phyloP scores from a whole-genome alignment of 64 coral and sea anemone genomes.

The Anthopleura sola region DNA sequence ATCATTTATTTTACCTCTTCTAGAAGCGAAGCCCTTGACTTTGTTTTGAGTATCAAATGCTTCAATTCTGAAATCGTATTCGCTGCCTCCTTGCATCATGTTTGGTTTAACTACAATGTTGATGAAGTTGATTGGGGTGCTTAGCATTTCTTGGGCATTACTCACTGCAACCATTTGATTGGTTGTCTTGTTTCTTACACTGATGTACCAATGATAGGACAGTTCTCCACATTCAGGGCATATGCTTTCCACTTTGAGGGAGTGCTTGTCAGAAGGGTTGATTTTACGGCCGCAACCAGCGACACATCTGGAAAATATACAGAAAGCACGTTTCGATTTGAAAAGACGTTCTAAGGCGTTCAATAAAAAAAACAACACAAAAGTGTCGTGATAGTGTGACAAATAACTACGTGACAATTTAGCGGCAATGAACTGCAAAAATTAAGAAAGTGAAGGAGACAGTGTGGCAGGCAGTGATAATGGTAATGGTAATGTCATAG shows the following conservation, averaged over 20 bases:
- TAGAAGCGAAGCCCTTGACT: not conserved
- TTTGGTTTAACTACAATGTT: conserved; percentile 33
- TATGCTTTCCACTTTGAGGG: conserved; percentile 2
- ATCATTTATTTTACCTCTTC: not conserved
- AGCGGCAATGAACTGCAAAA: not conserved
- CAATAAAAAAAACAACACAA: too few relatives aligned
- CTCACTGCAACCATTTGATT: not conserved
- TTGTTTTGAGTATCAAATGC: not conserved
- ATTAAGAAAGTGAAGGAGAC: not conserved
- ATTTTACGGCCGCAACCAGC: conserved; percentile 25
- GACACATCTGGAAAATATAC: not conserved
- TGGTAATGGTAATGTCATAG: not conserved
- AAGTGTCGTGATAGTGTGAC: not conserved
- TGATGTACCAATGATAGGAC: conserved; percentile 15
- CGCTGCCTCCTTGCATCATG: conserved; percentile 10
- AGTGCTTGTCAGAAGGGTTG: conserved; percentile 36
- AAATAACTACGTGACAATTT: not conserved
- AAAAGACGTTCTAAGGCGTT: too few relatives aligned
- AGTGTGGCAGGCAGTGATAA: not conserved
- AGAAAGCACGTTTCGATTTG: not conserved
- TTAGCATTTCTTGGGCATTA: not conserved
- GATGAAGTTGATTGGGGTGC: not conserved
- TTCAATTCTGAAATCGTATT: conserved; percentile 33
- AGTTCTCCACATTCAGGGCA: not conserved
- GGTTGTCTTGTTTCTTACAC: not conserved